Percentiles rank a stretch among this genome's conserved stretches.
phyloP scores from a whole-genome alignment of 2,797 vertebrate genomes.

The Scleropages formosus region DNA sequence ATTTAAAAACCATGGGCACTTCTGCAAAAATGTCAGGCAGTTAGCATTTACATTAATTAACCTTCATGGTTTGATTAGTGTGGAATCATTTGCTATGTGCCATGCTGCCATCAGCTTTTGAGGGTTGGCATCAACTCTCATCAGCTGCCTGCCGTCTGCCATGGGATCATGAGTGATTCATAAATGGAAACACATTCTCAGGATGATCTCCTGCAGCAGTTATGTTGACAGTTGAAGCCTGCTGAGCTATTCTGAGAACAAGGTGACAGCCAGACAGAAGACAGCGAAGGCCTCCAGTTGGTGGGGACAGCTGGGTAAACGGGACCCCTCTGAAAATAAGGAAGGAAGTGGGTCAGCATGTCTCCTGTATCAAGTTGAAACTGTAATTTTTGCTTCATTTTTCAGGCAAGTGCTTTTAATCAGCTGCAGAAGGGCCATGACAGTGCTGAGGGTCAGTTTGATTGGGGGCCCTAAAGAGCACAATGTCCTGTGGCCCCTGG shows the following conservation, averaged over 20 bases:
- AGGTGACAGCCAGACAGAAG: slow-evolving; percentile 18
- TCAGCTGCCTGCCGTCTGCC: neutral
- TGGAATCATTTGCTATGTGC: neutral
- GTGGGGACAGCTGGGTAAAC: slow-evolving; percentile 30
- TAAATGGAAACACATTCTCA: slow-evolving; percentile 14
- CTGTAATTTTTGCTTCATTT: neutral
- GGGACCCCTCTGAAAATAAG: neutral
- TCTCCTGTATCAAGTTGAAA: neutral
- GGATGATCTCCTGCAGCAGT: neutral
- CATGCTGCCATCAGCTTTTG: neutral
- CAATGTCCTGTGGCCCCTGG: too few relatives aligned
- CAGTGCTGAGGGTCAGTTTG: neutral
- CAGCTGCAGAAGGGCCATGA: neutral
- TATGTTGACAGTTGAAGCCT: neutral
- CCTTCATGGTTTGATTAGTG: neutral
- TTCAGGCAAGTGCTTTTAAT: neutral
- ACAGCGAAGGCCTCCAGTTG: slow-evolving; percentile 22
- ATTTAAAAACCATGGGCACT: too few relatives aligned
- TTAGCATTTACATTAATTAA: neutral
- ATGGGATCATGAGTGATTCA: slow-evolving; percentile 17
- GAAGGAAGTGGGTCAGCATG: too few relatives aligned
- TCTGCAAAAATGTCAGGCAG: neutral
- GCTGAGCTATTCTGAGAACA: slow-evolving; percentile 10
- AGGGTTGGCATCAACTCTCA: too few relatives aligned
- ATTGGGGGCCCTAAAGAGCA: neutral